Evolutionary conservation across 2,113 vertebrate species (phyloP), one percentile per base, ranked within the genome.

Genomic region (Misgurnus mizolepis): DNA sequence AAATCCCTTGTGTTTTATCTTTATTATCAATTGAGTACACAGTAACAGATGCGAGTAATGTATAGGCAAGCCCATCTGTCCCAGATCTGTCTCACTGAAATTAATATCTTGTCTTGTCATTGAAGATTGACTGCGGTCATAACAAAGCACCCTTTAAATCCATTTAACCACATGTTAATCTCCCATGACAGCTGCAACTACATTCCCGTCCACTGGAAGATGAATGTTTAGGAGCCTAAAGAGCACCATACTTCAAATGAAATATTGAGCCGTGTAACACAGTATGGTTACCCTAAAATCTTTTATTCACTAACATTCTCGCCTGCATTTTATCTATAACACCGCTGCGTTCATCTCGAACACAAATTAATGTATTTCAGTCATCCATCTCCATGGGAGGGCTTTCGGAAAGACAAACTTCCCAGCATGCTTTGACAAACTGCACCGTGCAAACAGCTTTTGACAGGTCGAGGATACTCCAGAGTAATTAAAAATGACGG

Each of bases 401-500:
- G 61, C 78, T 47, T 55, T 62, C 72, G 68, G 34, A 80, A 65
- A 27, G 41, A 64, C 40, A 80, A 64, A 80, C 58, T 49, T 65
- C 78, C 34, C 78, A 72, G 66, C 66, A 79, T 60, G 77, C 67
- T 70, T 79, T 69, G 55, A 79, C 50, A 74, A 58, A 58, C 55
- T 58, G 50, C 50, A 67, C 64, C 39, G 66, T 62, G 47, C 65
- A 81, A 50, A 66, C 68, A 47, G 68, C 69, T 65, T 43, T 80
- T 56, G 49, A 34, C 78, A 79, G 67, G 47, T 27, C 62, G n/a
- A 64, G 72, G 69, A 11, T 61, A 72, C 68, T 80, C 69, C n/a
- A 71, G 61, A 66, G 60, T 71, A 73, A 80, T 55, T 80, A 72
- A 80, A 80, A 73, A 14, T 43, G 78, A 77, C 61, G 7, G 58